These are phyloP conservation scores for Gibbula magus DNA, from an alignment of 2,888 invertebrate genomes.

Conservation along the genomic window DNA sequence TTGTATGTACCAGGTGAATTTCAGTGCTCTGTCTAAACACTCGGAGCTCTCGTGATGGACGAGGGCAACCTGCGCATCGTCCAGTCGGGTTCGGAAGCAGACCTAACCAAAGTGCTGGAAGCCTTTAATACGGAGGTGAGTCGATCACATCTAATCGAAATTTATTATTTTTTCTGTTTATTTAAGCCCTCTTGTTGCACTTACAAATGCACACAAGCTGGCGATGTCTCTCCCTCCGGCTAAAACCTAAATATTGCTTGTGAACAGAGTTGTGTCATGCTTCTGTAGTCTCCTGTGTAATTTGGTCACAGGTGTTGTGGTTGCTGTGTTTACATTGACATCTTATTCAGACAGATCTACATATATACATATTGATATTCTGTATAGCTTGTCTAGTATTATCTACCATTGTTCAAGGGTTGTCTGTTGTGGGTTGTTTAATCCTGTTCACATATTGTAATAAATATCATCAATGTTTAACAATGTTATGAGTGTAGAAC, in stretches of 20 bases:
- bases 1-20: not conserved
- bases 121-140: slow-evolving; percentile 76
- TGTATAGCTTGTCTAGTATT: too few species aligned
- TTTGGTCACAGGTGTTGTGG: not conserved
- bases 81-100: slow-evolving; percentile 44
- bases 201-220: not conserved
- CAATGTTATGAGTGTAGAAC: too few species aligned
- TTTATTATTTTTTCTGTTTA: not conserved
- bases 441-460: too few species aligned
- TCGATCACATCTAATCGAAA: slow-evolving; percentile 16
- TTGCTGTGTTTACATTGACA: too few species aligned
- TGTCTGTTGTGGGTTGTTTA: too few species aligned
- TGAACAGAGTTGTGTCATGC: not conserved
- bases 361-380: too few species aligned
- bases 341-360: too few species aligned
- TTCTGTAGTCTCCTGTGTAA: not conserved
- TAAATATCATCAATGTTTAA: too few species aligned
- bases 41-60: slow-evolving; percentile 27
- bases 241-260: too few species aligned
- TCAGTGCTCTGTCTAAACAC: not conserved
- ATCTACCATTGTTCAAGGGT: too few species aligned
- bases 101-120: slow-evolving; percentile 48
- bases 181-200: not conserved
- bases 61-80: slow-evolving; percentile 80
- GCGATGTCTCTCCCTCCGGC: not conserved